phyloP scores from a whole-genome alignment of 2,888 invertebrate genomes.

The Arrhopalites spinosus region DNA sequence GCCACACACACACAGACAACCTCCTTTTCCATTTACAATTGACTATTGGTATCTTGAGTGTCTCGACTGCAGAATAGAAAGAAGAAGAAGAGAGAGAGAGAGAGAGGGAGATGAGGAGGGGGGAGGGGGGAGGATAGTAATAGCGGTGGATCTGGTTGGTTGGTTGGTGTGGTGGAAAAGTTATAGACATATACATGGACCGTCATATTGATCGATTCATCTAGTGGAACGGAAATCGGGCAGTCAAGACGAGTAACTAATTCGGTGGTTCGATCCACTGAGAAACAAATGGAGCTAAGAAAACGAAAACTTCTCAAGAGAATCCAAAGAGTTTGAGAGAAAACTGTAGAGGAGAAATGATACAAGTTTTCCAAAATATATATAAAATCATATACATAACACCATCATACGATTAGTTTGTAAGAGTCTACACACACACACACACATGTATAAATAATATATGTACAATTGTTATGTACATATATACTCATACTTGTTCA shows the following conservation, averaged over 20 bases:
- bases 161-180: background rate
- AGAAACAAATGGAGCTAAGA: constrained; percentile 27
- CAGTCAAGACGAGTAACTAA: constrained; percentile 16
- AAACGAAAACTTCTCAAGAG: background rate
- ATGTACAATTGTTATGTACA: no score
- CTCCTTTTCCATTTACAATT: background rate
- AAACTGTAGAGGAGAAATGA: background rate
- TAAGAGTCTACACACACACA: no score
- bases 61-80: background rate
- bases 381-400: no score
- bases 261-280: constrained; percentile 23
- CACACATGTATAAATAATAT: no score
- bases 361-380: background rate
- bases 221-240: constrained; percentile 23
- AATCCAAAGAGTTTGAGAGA: background rate
- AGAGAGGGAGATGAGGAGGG: no score
- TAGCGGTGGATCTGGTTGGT: background rate
- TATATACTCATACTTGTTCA: no score
- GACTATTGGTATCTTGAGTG: background rate
- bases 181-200: background rate
- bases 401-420: no score
- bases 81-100: background rate
- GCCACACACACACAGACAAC: background rate
- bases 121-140: background rate
- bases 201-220: constrained; percentile 23